These are phyloP conservation scores for Ictalurus furcatus DNA, from an alignment of 2,113 vertebrate genomes.

Conservation along the genomic window DNA sequence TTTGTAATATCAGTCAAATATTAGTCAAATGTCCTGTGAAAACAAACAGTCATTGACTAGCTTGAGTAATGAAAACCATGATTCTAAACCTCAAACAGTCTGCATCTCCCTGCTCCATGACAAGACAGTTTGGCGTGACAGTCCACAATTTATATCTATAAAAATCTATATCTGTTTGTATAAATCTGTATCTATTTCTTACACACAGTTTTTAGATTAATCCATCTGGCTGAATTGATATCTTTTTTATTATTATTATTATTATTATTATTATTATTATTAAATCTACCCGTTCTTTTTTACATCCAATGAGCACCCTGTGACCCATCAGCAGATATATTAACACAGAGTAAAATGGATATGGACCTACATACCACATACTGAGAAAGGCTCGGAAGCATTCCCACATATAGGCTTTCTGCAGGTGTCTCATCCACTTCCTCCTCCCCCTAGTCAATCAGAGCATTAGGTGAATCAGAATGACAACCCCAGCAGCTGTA, in stretches of 20 bases:
- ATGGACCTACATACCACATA: constrained; percentile 83
- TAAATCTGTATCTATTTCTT: background rate
- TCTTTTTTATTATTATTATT: too few relatives aligned
- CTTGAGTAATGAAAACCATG: background rate
- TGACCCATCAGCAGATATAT: background rate
- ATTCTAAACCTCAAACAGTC: background rate
- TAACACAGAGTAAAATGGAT: background rate
- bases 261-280: too few relatives aligned
- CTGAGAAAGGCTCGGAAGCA: constrained; percentile 93
- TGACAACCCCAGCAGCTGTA: background rate
- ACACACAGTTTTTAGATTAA: background rate
- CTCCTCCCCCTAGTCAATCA: constrained; percentile 84
- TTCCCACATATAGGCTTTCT: constrained; percentile 87
- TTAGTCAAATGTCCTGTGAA: background rate
- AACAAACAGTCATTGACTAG: background rate
- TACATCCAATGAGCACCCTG: background rate
- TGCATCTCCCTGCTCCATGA: background rate
- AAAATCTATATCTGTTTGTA: background rate
- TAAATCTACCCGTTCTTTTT: background rate
- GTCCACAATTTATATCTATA: background rate
- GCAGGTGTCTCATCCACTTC: constrained; percentile 87
- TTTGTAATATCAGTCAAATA: background rate
- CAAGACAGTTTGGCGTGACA: background rate
- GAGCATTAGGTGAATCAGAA: background rate
- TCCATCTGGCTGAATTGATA: background rate